A percentile compares a stretch with the other conserved stretches of the same genome.
phyloP scores from a whole-genome alignment of 1,140 invertebrate genomes.

The Hetaerina americana region DNA sequence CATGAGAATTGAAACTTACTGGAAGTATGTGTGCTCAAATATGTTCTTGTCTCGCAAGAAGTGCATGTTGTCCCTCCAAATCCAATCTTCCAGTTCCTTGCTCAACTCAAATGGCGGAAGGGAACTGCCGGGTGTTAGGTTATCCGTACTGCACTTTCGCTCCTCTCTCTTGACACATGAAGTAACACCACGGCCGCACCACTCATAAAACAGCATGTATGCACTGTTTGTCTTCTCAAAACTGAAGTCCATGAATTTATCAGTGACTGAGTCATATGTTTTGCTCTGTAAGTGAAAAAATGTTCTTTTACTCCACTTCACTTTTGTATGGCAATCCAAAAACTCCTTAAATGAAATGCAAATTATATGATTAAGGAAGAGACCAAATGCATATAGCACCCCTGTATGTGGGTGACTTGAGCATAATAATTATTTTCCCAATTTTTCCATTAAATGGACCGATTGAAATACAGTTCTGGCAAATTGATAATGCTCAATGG shows the following conservation, averaged over 20 bases:
- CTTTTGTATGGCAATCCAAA: too few species aligned
- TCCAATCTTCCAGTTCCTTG: constrained; percentile 75
- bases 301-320: too few species aligned
- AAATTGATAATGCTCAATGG: too few species aligned
- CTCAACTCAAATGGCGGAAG: constrained; percentile 43
- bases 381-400: too few species aligned
- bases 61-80: constrained; percentile 92
- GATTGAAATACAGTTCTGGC: too few species aligned
- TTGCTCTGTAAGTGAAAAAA: constrained; percentile 57
- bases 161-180: constrained; percentile 14
- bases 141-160: neutral
- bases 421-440: too few species aligned
- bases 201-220: constrained; percentile 94
- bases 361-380: too few species aligned
- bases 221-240: constrained; percentile 96
- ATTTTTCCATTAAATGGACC: too few species aligned
- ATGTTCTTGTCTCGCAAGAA: constrained; percentile 91
- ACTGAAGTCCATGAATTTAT: constrained; percentile 94
- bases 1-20: constrained; percentile 39
- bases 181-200: constrained; percentile 27
- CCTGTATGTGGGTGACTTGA: too few species aligned
- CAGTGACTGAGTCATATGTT: constrained; percentile 88
- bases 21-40: constrained; percentile 89
- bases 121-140: constrained; percentile 6
- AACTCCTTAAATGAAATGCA: too few species aligned